Percentiles rank a stretch among this genome's conserved stretches.
These are phyloP conservation scores for Lasioglossum malachurum DNA, from an alignment of 2,888 invertebrate species.

Conservation along the genomic window DNA sequence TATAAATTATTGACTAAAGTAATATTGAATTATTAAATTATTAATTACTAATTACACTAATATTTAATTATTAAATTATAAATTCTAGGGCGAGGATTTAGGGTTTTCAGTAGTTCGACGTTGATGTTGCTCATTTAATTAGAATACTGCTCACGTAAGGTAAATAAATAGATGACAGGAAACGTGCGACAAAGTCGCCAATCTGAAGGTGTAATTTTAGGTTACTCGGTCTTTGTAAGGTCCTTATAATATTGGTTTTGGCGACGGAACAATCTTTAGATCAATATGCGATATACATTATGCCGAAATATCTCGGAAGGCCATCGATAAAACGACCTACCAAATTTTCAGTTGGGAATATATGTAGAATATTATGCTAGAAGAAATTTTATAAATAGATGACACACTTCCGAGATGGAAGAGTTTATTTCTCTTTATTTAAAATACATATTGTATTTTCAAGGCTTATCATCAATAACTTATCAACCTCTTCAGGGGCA, in stretches of 20 bases:
- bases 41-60: no score
- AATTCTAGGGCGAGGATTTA: no score
- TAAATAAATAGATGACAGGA: neutral
- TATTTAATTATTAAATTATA: no score
- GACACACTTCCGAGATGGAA: neutral
- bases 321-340: neutral
- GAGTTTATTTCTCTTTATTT: neutral
- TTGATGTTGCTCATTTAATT: neutral
- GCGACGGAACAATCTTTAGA: neutral
- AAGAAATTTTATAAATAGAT: neutral
- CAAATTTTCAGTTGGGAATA: neutral
- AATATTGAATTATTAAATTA: no score
- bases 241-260: neutral
- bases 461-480: neutral
- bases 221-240: neutral
- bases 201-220: neutral
- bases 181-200: neutral
- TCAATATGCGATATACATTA: neutral
- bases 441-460: neutral
- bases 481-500: neutral
- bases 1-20: no score
- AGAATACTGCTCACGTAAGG: neutral
- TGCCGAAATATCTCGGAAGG: conserved; percentile 1
- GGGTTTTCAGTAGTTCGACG: neutral
- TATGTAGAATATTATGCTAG: neutral